These are phyloP conservation scores for Jacana jacana DNA, from an alignment of 2,113 vertebrate species.

Conservation along the genomic window DNA sequence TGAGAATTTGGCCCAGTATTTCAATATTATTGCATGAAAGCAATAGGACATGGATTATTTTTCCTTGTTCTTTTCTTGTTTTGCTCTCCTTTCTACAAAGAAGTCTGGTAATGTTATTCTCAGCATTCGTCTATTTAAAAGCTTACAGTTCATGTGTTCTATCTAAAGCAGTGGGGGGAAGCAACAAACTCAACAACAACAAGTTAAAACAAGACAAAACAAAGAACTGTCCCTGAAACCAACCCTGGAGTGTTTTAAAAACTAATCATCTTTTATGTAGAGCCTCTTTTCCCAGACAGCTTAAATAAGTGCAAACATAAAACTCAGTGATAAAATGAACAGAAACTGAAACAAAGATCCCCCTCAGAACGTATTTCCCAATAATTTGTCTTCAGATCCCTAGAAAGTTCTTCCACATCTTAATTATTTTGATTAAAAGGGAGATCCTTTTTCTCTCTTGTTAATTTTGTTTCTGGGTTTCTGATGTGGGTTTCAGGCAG, in stretches of 20 bases:
- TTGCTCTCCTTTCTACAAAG: conserved; percentile 2
- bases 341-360: conserved; percentile 47
- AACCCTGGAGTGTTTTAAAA: conserved; percentile 74
- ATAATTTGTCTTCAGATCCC: conserved; percentile 41
- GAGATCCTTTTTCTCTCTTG: background rate
- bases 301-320: conserved; percentile 74
- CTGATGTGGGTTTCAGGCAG: background rate
- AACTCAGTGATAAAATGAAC: conserved; percentile 67
- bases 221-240: conserved; percentile 52
- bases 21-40: background rate
- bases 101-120: conserved; percentile 38
- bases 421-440: conserved; percentile 37
- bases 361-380: background rate
- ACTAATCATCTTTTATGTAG: conserved; percentile 74
- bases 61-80: background rate
- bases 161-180: conserved; percentile 7
- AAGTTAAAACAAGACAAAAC: conserved; percentile 33
- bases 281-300: conserved; percentile 68
- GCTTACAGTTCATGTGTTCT: conserved; percentile 62
- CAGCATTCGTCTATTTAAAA: conserved; percentile 65
- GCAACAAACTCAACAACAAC: background rate
- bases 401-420: background rate
- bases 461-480: background rate
- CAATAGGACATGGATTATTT: background rate
- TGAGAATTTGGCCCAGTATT: conserved; percentile 11